phyloP scores from a whole-genome alignment of 1,140 invertebrate species.

The Drosophila malerkotliana region DNA sequence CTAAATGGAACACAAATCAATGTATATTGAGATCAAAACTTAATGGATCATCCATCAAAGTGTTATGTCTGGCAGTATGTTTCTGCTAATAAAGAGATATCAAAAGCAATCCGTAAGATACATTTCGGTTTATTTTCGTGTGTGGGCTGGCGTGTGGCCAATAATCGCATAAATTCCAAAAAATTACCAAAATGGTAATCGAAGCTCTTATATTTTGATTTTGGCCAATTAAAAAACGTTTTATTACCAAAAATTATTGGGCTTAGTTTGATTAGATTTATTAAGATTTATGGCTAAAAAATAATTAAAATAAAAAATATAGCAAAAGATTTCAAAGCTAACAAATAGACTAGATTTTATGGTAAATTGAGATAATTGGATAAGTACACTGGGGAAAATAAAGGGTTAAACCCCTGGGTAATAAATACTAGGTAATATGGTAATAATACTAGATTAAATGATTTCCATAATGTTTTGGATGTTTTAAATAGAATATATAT shows the following conservation, averaged over 20 bases:
- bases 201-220: constrained; percentile 20
- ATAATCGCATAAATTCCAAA: constrained; percentile 53
- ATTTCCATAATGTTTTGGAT: no score
- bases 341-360: no score
- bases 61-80: no score
- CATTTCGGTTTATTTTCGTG: constrained; percentile 9
- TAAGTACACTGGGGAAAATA: no score
- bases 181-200: constrained; percentile 26
- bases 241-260: constrained; percentile 40
- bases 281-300: constrained; percentile 22
- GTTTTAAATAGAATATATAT: not conserved
- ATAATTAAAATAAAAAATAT: not conserved
- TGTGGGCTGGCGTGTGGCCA: constrained; percentile 64
- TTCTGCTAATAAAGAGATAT: constrained; percentile 11
- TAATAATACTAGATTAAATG: no score
- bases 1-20: constrained; percentile 21
- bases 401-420: no score
- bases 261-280: not conserved
- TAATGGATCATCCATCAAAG: constrained; percentile 38
- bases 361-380: no score
- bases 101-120: constrained; percentile 14
- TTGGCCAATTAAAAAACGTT: constrained; percentile 39
- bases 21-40: constrained; percentile 12
- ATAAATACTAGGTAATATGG: no score
- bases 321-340: constrained; percentile 6